These are phyloP conservation scores for Microcebus lehilahytsara DNA, from an alignment of 2,113 vertebrate genomes.

Conservation along the genomic window DNA sequence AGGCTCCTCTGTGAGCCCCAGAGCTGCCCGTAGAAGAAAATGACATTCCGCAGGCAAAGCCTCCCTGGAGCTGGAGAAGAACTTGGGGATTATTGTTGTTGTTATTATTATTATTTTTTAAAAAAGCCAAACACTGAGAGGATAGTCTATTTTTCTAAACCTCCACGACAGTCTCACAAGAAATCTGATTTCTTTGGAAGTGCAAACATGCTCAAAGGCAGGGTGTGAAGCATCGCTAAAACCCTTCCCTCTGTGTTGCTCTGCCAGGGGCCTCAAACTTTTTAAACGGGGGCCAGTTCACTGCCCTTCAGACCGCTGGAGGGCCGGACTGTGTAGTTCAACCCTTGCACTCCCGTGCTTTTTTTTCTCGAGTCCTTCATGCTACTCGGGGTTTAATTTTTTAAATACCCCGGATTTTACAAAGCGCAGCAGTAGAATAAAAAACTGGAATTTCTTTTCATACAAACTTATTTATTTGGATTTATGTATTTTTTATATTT, in stretches of 20 bases:
- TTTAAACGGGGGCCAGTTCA: too few species aligned
- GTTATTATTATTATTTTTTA: neutral
- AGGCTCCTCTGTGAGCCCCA: neutral
- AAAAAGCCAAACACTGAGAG: neutral
- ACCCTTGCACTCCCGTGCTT: too few species aligned
- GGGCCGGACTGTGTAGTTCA: too few species aligned
- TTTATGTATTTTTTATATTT: too few species aligned
- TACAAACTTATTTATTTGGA: too few species aligned
- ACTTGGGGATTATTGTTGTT: neutral
- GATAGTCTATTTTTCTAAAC: constrained; percentile 42
- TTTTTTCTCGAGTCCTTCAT: too few species aligned
- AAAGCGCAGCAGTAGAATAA: too few species aligned
- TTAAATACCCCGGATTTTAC: too few species aligned
- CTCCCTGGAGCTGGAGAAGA: neutral
- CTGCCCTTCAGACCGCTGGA: too few species aligned
- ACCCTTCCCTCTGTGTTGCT: neutral
- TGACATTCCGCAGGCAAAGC: neutral
- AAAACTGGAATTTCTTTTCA: too few species aligned
- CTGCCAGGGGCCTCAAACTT: too few species aligned
- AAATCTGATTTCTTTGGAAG: constrained; percentile 71
- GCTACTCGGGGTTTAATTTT: too few species aligned
- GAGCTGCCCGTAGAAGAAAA: neutral
- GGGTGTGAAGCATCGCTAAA: constrained; percentile 60
- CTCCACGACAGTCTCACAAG: constrained; percentile 54
- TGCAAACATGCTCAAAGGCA: constrained; percentile 51